phyloP scores from a whole-genome alignment of 2,797 vertebrate species.

The Cossypha niveicapilla region DNA sequence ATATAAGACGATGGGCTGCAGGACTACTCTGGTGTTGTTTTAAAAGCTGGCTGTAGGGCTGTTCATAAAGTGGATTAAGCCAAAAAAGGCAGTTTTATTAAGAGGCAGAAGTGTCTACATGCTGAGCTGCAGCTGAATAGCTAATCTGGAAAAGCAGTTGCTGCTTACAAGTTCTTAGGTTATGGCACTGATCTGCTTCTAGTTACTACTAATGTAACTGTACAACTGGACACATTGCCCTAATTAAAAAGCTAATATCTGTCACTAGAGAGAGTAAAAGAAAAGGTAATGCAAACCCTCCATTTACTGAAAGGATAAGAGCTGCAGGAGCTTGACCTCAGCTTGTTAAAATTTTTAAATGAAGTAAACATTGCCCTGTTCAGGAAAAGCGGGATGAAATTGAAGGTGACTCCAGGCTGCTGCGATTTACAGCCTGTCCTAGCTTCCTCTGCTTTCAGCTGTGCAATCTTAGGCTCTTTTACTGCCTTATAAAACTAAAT shows the following conservation, averaged over 20 bases:
- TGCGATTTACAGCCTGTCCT: neutral
- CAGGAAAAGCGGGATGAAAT: neutral
- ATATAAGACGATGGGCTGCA: neutral
- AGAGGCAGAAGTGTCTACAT: neutral
- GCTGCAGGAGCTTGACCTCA: neutral
- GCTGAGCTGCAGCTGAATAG: neutral
- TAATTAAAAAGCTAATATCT: slow-evolving; percentile 1
- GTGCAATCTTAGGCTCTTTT: neutral
- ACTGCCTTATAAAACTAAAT: neutral
- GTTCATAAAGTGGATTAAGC: neutral
- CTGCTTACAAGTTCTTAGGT: neutral
- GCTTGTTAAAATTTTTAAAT: neutral
- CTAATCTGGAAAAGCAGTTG: neutral
- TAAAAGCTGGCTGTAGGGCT: neutral
- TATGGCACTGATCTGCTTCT: neutral
- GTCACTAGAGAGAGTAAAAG: neutral
- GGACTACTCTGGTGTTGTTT: neutral
- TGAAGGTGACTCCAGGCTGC: neutral
- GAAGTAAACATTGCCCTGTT: neutral
- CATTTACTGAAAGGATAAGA: neutral
- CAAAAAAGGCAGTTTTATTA: neutral
- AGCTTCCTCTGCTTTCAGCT: neutral
- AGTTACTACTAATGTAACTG: neutral
- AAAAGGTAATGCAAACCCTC: neutral
- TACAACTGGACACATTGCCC: neutral